Evolutionary conservation across 2,888 invertebrate genomes (phyloP).

Genomic region (Nyleta sp.): DNA sequence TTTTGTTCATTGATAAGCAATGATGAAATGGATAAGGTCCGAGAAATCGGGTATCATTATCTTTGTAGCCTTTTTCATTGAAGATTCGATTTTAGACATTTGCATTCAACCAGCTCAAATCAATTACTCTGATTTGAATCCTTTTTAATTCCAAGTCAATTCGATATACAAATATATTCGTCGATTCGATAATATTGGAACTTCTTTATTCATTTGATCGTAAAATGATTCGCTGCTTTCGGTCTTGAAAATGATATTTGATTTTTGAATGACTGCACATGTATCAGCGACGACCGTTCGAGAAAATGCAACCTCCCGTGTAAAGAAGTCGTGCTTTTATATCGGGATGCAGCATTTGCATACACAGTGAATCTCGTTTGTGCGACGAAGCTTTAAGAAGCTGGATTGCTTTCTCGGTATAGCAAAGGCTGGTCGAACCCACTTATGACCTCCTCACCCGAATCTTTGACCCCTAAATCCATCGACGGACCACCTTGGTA

Average conservation of each 20-base stretch:
- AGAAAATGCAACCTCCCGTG: constrained; percentile 16
- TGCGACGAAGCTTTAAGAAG: no score
- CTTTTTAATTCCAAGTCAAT: no score
- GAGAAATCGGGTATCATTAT: no score
- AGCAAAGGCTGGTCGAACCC: constrained; percentile 71
- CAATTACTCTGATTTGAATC: no score
- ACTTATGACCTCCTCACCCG: constrained; percentile 70
- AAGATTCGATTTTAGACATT: no score
- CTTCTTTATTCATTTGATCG: no score
- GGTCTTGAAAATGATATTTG: neutral
- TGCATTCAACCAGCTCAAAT: no score
- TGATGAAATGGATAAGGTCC: no score
- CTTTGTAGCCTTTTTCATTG: no score
- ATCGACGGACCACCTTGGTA: constrained; percentile 62
- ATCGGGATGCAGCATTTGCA: constrained; percentile 37
- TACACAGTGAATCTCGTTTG: constrained; percentile 45
- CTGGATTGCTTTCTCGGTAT: constrained; percentile 69
- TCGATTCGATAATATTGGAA: no score
- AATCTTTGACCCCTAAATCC: no score
- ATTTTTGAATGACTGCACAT: neutral
- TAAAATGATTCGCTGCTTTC: neutral
- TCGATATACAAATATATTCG: no score
- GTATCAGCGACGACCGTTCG: constrained; percentile 18
- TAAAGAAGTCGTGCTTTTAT: constrained; percentile 33
- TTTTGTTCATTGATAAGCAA: constrained; percentile 21